Evolutionary conservation across 2,888 invertebrate genomes (phyloP), one percentile per base, ranked within the genome.

Genomic region (Stenodema calcarata): DNA sequence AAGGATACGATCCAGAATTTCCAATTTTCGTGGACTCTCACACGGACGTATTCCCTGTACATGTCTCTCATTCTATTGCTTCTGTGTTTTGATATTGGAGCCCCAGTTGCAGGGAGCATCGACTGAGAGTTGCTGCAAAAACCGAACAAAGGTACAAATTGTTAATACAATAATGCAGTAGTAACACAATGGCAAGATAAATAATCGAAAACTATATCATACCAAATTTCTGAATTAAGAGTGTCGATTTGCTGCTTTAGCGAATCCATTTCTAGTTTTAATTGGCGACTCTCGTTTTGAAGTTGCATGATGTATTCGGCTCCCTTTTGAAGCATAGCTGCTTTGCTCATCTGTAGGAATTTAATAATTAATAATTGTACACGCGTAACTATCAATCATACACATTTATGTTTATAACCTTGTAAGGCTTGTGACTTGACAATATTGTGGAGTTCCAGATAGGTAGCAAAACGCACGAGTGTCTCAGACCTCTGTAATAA

Each of bases 1-100:
- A 62, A 95, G 95, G 94, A 95, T 97, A 98, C 98, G 93, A 99
- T 97, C 98, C 98, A 99, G 92, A 98, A 99, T 92, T 98, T 98
- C 98, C 98, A 99, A 92, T 98, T 97, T 90, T 95, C 95, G 91
- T 95, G 93, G 23, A 98, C 98, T 87, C 97, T 93, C 89, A 93
- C 94, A 89, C 95, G 94, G 75, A 99, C 97, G 92, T 98, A 98
- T 44, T 96, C 95, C 89, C 97, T 96, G 92, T 97, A 98, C 94
- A 98, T 95, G 92, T 98, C 97, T 90, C 96, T 95, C 93, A 98
- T 95, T 90, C 96, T 96, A 90, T 95, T 96, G 50, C 96, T 96
- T 89, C 97, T 94, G 90, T 97, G 96, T 89, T 97, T 94, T 23
- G 97, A 96, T 88, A 98, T 96, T 2, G 98, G 98, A 87, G 97